These are phyloP conservation scores for Poecilia gillii DNA, from an alignment of 2,797 vertebrate species.

Conservation along the genomic window DNA sequence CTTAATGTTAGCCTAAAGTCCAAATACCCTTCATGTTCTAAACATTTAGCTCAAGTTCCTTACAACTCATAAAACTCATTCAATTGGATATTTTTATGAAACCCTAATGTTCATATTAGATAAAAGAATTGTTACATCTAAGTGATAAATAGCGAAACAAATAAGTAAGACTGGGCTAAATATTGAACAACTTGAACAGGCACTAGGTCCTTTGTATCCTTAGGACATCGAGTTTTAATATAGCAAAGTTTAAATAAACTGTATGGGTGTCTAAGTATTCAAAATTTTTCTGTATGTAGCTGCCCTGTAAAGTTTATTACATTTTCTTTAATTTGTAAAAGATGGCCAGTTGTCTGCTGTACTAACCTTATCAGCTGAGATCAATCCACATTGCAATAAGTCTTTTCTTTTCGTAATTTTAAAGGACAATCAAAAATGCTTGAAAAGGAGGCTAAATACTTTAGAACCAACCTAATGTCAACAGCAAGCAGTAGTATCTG, in stretches of 20 bases:
- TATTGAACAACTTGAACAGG: not conserved
- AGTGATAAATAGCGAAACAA: not conserved
- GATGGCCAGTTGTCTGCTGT: not conserved
- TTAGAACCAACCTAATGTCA: not conserved
- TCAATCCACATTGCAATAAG: not conserved
- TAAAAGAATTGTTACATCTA: not conserved
- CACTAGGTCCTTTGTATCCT: not conserved
- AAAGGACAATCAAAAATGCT: not conserved
- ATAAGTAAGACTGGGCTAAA: not conserved
- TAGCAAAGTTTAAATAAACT: not conserved
- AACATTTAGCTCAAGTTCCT: not conserved
- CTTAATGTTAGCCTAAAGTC: not conserved
- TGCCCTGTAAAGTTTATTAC: not conserved
- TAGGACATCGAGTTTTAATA: not conserved
- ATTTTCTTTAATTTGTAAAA: not conserved
- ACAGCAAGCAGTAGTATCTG: not conserved
- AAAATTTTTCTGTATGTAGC: not conserved
- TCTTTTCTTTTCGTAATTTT: not conserved
- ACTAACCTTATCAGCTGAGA: not conserved
- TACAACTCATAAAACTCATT: not conserved
- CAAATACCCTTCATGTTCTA: not conserved
- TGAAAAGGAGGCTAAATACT: not conserved
- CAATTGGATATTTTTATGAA: not conserved
- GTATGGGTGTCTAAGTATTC: not conserved
- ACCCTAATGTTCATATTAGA: not conserved